Conservation (phyloP, 2,113 vertebrate genomes). For the Acrocephalus kingi region DNA sequence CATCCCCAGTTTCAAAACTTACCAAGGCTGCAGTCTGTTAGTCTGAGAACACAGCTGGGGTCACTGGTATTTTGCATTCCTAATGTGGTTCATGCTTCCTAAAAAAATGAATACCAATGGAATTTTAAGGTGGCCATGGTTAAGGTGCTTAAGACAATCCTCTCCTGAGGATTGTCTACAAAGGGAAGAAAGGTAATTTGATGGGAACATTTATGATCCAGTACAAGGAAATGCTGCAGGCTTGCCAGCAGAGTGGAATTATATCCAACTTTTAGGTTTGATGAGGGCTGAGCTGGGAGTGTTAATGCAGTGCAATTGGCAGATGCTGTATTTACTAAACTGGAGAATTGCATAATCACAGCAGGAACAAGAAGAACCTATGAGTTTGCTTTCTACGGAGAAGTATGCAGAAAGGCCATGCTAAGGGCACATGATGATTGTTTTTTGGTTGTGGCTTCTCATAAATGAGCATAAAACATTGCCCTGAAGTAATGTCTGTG, state of each 20-base stretch:
- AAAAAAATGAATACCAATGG: not conserved
- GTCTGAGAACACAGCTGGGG: not conserved
- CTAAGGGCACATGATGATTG: not conserved
- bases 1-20: not conserved
- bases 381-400: not conserved
- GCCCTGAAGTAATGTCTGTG: not conserved
- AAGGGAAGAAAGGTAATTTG: conserved; percentile 5
- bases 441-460: conserved; percentile 38
- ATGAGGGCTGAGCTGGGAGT: not conserved
- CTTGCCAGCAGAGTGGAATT: conserved; percentile 9
- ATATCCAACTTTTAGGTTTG: not conserved
- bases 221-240: not conserved
- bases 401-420: not conserved
- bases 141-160: not conserved
- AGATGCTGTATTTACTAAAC: not conserved
- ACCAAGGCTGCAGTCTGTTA: not conserved
- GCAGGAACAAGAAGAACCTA: not conserved
- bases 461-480: not conserved
- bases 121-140: not conserved
- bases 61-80: not conserved
- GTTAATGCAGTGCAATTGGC: not conserved
- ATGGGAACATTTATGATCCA: not conserved
- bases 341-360: conserved; percentile 6
- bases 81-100: not conserved
- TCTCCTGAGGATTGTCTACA: not conserved